Percentiles rank a stretch among this genome's conserved stretches.
These are phyloP conservation scores for Psammodynastes pulverulentus DNA, from an alignment of 2,113 vertebrate genomes.

Conservation along the genomic window DNA sequence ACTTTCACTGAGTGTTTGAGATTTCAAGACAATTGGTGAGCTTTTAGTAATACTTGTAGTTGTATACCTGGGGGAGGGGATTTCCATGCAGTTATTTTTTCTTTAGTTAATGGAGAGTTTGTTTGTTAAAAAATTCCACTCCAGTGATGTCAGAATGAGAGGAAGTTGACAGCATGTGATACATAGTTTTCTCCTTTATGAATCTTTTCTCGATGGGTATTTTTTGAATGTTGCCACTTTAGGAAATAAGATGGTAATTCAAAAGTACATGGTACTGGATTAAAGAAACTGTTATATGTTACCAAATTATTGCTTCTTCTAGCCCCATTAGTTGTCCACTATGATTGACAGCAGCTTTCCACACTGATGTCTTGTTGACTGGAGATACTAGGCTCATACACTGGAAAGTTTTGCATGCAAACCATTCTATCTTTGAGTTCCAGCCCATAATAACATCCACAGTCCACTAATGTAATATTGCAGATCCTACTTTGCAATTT, in stretches of 20 bases:
- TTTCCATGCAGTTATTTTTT: not conserved
- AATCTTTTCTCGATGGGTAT: not conserved
- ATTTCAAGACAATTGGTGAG: not conserved
- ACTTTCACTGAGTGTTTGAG: not conserved
- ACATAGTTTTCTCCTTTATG: not conserved
- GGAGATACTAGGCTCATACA: not conserved
- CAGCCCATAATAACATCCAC: not conserved
- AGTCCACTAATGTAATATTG: not conserved
- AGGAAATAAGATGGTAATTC: not conserved
- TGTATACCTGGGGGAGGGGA: not conserved
- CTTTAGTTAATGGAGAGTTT: not conserved
- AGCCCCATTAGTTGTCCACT: not conserved
- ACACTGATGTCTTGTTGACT: not conserved
- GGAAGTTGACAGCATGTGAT: constrained; percentile 19
- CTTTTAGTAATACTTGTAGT: not conserved
- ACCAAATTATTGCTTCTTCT: not conserved
- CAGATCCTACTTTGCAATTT: not conserved
- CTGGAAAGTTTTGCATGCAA: not conserved
- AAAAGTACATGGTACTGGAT: not conserved
- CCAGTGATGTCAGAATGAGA: constrained; percentile 1
- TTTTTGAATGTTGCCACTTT: not conserved
- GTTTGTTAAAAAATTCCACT: constrained; percentile 10
- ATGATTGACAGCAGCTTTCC: not conserved
- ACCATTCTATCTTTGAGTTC: not conserved
- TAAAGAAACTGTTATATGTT: not conserved